A percentile compares a stretch with the other conserved stretches of the same genome.
phyloP scores from a whole-genome alignment of 2,888 invertebrate genomes.

The Archaeoteleia sp. region DNA sequence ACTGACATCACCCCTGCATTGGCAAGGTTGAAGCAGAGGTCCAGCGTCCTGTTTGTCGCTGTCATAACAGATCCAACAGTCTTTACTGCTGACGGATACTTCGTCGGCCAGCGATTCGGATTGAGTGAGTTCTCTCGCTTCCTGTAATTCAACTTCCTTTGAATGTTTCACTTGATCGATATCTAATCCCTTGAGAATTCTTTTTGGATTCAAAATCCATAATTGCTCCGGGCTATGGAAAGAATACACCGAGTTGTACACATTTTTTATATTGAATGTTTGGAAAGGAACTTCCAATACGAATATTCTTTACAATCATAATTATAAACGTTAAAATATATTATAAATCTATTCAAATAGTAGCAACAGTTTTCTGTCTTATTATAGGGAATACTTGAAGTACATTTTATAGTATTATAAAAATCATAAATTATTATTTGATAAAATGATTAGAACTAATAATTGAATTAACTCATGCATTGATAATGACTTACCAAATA shows the following conservation, averaged over 20 bases:
- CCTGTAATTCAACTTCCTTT: constrained; percentile 70
- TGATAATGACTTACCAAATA: too few relatives aligned
- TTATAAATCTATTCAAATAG: too few relatives aligned
- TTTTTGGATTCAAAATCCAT: constrained; percentile 94
- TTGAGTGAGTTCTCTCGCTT: constrained; percentile 61
- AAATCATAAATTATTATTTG: constrained; percentile 19
- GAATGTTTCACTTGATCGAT: constrained; percentile 67
- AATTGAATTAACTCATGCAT: too few relatives aligned
- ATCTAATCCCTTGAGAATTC: constrained; percentile 82
- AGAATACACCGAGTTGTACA: too few relatives aligned
- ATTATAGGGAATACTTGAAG: too few relatives aligned
- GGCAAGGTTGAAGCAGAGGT: constrained; percentile 91
- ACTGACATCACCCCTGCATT: constrained; percentile 94
- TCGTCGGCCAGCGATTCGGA: constrained; percentile 61
- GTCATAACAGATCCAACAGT: constrained; percentile 97
- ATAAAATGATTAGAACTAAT: constrained; percentile 1
- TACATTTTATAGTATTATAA: too few relatives aligned
- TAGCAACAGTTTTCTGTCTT: too few relatives aligned
- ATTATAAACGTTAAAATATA: too few relatives aligned
- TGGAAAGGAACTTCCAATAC: too few relatives aligned
- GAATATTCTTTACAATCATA: too few relatives aligned
- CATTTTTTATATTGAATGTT: too few relatives aligned
- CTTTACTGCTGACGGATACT: constrained; percentile 79
- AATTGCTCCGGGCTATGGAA: constrained; percentile 89
- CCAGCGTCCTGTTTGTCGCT: constrained; percentile 83